phyloP scores from a whole-genome alignment of 2,113 vertebrate genomes.

The Lophura nycthemera region DNA sequence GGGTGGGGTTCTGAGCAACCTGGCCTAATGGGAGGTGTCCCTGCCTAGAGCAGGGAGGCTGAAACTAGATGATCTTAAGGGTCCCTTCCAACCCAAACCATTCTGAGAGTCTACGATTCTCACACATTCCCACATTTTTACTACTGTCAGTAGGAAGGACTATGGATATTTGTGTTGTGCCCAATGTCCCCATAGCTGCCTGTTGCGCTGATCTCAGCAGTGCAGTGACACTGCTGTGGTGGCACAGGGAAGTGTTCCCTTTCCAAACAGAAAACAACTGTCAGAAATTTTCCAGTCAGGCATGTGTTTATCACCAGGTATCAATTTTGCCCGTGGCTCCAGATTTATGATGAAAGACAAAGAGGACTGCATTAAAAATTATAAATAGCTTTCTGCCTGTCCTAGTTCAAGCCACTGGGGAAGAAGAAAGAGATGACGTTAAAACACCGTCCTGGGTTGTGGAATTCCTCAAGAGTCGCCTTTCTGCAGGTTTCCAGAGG shows the following conservation, averaged over 20 bases:
- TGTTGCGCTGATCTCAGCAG: accelerated
- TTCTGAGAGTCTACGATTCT: not conserved
- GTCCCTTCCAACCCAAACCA: too few relatives aligned
- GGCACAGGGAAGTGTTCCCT: not conserved
- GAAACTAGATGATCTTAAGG: too few relatives aligned
- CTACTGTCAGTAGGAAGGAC: not conserved
- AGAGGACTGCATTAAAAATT: conserved; percentile 52
- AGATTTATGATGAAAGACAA: conserved; percentile 55
- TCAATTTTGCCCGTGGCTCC: conserved; percentile 32
- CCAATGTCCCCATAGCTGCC: not conserved
- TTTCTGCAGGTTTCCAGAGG: conserved; percentile 44
- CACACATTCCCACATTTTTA: not conserved
- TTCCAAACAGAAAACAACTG: conserved; percentile 13
- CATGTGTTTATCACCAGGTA: not conserved
- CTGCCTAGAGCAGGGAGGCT: too few relatives aligned
- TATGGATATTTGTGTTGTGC: not conserved
- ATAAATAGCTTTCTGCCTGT: conserved; percentile 65
- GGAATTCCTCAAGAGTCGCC: conserved; percentile 28
- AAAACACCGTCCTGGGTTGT: not conserved
- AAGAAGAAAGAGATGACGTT: not conserved
- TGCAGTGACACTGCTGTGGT: not conserved
- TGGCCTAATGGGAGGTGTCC: too few relatives aligned
- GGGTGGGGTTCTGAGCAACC: too few relatives aligned
- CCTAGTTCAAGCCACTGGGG: conserved; percentile 71
- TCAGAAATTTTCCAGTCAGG: not conserved